phyloP scores from a whole-genome alignment of 2,888 invertebrate genomes.

The Shargacucullia verbasci region DNA sequence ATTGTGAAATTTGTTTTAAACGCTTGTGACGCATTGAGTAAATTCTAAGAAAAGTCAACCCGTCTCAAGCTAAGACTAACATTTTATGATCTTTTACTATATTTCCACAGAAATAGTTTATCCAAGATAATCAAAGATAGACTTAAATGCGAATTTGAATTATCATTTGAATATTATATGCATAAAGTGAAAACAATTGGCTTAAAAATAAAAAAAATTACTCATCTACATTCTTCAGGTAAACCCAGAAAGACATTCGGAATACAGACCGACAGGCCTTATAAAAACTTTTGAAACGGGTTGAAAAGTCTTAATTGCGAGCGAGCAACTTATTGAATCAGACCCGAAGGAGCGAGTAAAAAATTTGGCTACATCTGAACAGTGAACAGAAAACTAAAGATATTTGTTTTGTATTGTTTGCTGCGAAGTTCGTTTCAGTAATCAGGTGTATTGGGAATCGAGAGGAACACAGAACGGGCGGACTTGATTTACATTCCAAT shows the following conservation, averaged over 20 bases:
- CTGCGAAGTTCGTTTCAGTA: constrained; percentile 70
- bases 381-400: constrained; percentile 47
- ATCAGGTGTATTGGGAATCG: constrained; percentile 79
- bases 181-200: no score
- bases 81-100: no score
- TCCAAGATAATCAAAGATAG: no score
- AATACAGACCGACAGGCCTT: constrained; percentile 1
- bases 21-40: no score
- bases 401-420: constrained; percentile 61
- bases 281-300: constrained; percentile 41
- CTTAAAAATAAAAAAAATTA: constrained; percentile 30
- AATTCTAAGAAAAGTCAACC: no score
- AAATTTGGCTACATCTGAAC: constrained; percentile 45
- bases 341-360: constrained; percentile 42
- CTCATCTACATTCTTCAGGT: constrained; percentile 31
- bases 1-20: no score
- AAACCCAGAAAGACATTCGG: constrained; percentile 18
- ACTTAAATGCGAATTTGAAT: no score
- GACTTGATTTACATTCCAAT: constrained; percentile 83
- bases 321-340: constrained; percentile 36
- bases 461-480: constrained; percentile 77
- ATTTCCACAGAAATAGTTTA: no score
- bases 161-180: no score
- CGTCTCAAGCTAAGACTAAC: no score
- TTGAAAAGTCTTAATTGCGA: constrained; percentile 38